Conservation (phyloP, 2,113 vertebrate species). For the Aleadryas rufinucha region DNA sequence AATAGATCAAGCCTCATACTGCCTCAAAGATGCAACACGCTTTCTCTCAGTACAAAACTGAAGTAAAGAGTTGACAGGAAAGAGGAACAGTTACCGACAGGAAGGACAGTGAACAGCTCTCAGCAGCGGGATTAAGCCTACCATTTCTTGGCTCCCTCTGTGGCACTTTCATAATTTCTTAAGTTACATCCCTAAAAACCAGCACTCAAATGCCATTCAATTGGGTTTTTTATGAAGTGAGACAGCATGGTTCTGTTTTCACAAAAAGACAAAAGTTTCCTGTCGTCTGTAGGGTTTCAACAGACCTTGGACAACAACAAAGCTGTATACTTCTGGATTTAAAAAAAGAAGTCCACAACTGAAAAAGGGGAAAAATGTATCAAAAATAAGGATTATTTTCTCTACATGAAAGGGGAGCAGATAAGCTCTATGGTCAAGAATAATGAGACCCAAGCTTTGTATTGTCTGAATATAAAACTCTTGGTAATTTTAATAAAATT, state of each 20-base stretch:
- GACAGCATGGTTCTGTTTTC: constrained; percentile 22
- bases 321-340: background rate
- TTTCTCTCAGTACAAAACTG: background rate
- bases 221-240: background rate
- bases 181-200: background rate
- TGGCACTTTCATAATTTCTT: background rate
- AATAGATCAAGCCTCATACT: constrained; percentile 1
- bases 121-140: background rate
- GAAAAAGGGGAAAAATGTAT: background rate
- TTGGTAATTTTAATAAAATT: constrained; percentile 40
- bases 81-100: background rate
- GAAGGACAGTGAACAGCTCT: background rate
- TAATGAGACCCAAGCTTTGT: background rate
- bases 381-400: constrained; percentile 35
- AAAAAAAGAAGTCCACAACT: background rate
- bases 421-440: constrained; percentile 11
- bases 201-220: background rate
- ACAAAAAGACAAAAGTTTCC: constrained; percentile 10
- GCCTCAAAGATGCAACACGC: background rate
- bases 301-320: background rate
- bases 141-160: background rate
- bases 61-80: background rate
- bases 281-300: constrained; percentile 1
- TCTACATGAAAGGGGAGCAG: background rate
- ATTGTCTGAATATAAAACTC: constrained; percentile 12